Conservation (phyloP, 2,113 vertebrate species). For the Solea solea region DNA sequence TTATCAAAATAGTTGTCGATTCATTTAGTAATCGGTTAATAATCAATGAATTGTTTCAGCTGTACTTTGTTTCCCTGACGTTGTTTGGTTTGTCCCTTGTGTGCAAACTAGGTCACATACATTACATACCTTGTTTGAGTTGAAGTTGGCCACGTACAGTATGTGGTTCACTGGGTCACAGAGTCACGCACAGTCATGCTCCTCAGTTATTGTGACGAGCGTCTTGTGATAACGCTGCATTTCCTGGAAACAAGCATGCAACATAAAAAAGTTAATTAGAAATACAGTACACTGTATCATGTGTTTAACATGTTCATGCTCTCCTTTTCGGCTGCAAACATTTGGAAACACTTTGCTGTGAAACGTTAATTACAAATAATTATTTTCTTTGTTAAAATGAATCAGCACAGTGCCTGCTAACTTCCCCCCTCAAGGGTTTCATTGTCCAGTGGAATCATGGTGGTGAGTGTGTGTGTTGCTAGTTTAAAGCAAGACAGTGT, state of each 20-base stretch:
- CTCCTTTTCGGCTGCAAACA: neutral
- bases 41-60: no score
- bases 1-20: no score
- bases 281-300: neutral
- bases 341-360: neutral
- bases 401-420: no score
- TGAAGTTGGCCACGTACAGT: neutral
- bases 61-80: no score
- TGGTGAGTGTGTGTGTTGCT: no score
- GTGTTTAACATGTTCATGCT: no score
- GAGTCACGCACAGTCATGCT: no score
- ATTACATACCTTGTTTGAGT: neutral
- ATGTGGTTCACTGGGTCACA: no score
- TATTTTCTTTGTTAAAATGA: no score
- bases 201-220: no score
- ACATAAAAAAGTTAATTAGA: neutral
- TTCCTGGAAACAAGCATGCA: neutral
- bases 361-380: no score
- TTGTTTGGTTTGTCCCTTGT: neutral
- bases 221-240: neutral
- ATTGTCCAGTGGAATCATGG: neutral
- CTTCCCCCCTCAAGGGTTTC: neutral
- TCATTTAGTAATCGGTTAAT: no score
- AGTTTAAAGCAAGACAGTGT: conserved; percentile 8
- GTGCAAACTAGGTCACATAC: neutral